A percentile compares a stretch with the other conserved stretches of the same genome.
Evolutionary conservation across 1,140 invertebrate species (phyloP).

Genomic region (Thalassaphorura encarpata): DNA sequence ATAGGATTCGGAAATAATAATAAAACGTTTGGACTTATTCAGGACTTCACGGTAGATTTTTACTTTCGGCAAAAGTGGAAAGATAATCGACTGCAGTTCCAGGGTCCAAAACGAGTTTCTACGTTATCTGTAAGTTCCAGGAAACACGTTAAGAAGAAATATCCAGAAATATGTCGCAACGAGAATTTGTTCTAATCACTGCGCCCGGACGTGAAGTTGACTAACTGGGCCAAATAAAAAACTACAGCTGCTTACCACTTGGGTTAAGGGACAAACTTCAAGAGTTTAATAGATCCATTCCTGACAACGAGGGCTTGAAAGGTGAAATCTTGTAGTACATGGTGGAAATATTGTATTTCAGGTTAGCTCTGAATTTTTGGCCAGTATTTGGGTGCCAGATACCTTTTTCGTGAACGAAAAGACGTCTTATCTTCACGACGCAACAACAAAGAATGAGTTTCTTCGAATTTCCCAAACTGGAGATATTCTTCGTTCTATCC

Average conservation of each 20-base stretch:
- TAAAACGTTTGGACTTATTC: conserved; percentile 15
- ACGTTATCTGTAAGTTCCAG: conserved; percentile 4
- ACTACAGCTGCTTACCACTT: not conserved
- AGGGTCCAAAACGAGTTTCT: conserved; percentile 52
- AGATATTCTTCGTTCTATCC: conserved; percentile 86
- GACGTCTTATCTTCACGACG: conserved; percentile 94
- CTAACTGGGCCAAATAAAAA: too few relatives aligned
- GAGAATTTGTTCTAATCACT: too few relatives aligned
- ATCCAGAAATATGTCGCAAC: too few relatives aligned
- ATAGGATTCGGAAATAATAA: not conserved
- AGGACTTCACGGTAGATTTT: conserved; percentile 98
- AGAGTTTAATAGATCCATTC: not conserved
- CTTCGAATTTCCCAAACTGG: conserved; percentile 88
- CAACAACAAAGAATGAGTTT: conserved; percentile 93
- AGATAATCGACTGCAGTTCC: conserved; percentile 82
- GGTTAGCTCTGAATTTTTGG: conserved; percentile 78
- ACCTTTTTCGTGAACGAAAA: conserved; percentile 98
- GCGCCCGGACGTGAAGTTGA: too few relatives aligned
- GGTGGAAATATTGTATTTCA: not conserved
- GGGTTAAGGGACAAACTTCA: not conserved
- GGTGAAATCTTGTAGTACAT: not conserved
- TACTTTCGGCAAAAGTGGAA: conserved; percentile 97
- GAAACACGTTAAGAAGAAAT: too few relatives aligned
- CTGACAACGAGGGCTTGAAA: not conserved
- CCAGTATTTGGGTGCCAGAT: conserved; percentile 96